phyloP scores from a whole-genome alignment of 2,797 vertebrate genomes.

The Lateolabrax maculatus region DNA sequence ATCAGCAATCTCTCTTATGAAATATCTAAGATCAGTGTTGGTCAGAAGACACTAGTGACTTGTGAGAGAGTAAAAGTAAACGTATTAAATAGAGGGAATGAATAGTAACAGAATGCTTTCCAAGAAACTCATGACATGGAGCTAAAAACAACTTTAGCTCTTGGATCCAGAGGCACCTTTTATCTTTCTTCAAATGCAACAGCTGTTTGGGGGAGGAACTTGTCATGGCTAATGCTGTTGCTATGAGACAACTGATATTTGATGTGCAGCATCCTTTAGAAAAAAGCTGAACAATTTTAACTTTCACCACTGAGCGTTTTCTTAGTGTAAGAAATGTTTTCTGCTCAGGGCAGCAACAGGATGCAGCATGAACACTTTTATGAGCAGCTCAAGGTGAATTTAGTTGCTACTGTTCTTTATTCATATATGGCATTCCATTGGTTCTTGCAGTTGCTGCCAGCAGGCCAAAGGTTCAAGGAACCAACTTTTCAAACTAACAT shows the following conservation, averaged over 20 bases:
- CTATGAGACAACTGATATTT: slow-evolving; percentile 59
- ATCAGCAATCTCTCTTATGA: background rate
- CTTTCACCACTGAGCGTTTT: slow-evolving; percentile 3
- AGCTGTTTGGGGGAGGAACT: slow-evolving; percentile 39
- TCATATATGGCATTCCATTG: background rate
- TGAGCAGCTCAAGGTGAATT: slow-evolving; percentile 1
- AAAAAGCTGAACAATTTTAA: slow-evolving; percentile 52
- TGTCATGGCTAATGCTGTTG: slow-evolving; percentile 49
- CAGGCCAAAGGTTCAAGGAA: background rate
- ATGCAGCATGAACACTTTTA: background rate
- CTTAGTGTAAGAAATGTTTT: slow-evolving; percentile 10
- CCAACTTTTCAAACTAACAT: background rate
- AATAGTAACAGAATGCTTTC: slow-evolving; percentile 7
- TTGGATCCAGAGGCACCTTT: slow-evolving; percentile 39
- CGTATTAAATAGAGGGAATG: background rate
- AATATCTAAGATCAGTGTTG: slow-evolving; percentile 1
- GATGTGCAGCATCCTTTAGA: slow-evolving; percentile 22
- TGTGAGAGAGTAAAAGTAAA: background rate
- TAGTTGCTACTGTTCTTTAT: background rate
- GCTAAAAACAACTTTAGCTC: slow-evolving; percentile 50
- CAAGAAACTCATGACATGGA: slow-evolving; percentile 18
- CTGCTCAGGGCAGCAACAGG: slow-evolving; percentile 10
- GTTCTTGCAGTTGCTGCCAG: background rate
- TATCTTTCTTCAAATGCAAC: slow-evolving; percentile 28
- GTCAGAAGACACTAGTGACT: background rate